Evolutionary conservation across 2,797 vertebrate genomes (phyloP).

Genomic region (Sebastes vulpes): DNA sequence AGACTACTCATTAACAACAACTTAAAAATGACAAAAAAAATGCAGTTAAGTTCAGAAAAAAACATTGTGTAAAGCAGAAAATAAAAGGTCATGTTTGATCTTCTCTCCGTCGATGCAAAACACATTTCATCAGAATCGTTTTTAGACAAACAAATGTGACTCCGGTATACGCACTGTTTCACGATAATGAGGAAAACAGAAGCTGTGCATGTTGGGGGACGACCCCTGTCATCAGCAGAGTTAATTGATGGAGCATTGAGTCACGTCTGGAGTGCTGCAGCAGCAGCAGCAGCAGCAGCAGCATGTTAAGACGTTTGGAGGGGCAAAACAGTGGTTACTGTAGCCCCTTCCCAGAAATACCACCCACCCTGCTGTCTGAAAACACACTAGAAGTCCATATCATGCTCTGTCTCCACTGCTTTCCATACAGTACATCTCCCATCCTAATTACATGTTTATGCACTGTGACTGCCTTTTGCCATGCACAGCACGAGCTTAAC

Average conservation of each 20-base stretch:
- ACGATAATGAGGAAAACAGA: conserved; percentile 47
- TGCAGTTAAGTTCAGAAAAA: background rate
- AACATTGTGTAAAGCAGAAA: background rate
- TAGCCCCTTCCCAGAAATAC: conserved; percentile 55
- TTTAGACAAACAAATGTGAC: background rate
- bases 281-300: conserved; percentile 1
- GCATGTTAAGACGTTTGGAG: conserved; percentile 23
- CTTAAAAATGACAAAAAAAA: background rate
- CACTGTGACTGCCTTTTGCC: conserved; percentile 19
- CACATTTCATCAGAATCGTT: background rate
- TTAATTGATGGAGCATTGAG: conserved; percentile 53
- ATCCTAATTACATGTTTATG: conserved; percentile 63
- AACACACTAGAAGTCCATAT: conserved; percentile 9
- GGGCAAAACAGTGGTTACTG: conserved; percentile 58
- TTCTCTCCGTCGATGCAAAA: background rate
- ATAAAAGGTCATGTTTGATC: background rate
- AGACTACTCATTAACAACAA: background rate
- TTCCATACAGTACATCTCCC: conserved; percentile 23
- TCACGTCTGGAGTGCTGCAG: conserved; percentile 53
- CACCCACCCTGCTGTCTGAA: conserved; percentile 34
- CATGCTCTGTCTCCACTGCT: background rate
- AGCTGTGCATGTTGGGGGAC: background rate
- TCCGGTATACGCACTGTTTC: background rate
- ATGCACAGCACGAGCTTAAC: conserved; percentile 8
- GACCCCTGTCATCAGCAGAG: conserved; percentile 13